phyloP scores from a whole-genome alignment of 2,113 vertebrate genomes.

The Ammodytes marinus region DNA sequence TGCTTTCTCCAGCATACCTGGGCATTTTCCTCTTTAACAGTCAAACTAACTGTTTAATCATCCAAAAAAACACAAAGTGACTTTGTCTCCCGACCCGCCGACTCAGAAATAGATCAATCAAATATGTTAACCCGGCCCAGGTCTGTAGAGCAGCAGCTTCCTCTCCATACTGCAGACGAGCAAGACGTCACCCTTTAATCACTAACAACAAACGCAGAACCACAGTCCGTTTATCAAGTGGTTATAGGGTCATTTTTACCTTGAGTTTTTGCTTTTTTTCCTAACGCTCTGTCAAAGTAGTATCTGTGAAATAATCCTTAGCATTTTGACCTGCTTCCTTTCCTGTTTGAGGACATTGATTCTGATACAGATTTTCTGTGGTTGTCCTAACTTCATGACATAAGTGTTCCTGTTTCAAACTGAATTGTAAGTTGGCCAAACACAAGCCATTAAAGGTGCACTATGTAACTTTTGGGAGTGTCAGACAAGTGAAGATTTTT shows the following conservation, averaged over 20 bases:
- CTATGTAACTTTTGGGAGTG: too few species aligned
- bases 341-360: neutral
- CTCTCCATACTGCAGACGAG: constrained; percentile 31
- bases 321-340: constrained; percentile 24
- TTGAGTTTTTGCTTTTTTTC: constrained; percentile 18
- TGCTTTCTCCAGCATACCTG: constrained; percentile 33
- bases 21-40: constrained; percentile 18
- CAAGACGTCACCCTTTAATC: constrained; percentile 42
- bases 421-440: neutral
- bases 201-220: constrained; percentile 14
- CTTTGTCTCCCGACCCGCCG: neutral
- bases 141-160: constrained; percentile 46
- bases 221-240: constrained; percentile 1
- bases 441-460: neutral
- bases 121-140: constrained; percentile 22
- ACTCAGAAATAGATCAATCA: constrained; percentile 2
- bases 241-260: constrained; percentile 44
- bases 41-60: constrained; percentile 41
- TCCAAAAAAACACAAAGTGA: constrained; percentile 28
- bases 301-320: constrained; percentile 38
- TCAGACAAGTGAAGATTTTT: too few species aligned
- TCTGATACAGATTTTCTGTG: constrained; percentile 11
- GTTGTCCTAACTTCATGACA: neutral
- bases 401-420: constrained; percentile 14
- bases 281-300: neutral